phyloP scores from a whole-genome alignment of 2,888 invertebrate species.

The Drosophila borealis region DNA sequence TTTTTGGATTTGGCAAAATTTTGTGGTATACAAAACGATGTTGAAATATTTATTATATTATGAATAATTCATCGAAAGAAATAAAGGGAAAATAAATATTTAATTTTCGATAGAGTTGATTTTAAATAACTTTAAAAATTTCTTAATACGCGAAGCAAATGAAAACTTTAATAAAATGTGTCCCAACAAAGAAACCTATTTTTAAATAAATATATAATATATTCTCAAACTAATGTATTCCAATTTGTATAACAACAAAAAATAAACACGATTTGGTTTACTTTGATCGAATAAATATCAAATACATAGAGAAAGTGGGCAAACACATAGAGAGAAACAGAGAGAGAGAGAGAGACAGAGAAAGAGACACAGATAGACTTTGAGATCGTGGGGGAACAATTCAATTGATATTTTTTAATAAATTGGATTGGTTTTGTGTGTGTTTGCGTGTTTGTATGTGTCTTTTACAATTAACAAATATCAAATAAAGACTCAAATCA shows the following conservation, averaged over 20 bases:
- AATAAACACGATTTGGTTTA: not conserved
- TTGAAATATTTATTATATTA: not conserved
- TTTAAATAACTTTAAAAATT: too few relatives aligned
- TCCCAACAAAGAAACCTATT: too few relatives aligned
- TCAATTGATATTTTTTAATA: constrained; percentile 2
- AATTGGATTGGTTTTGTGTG: not conserved
- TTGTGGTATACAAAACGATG: not conserved
- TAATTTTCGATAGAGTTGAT: too few relatives aligned
- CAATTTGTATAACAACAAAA: not conserved
- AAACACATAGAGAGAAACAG: constrained; percentile 18
- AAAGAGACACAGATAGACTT: constrained; percentile 15
- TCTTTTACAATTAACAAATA: constrained; percentile 12
- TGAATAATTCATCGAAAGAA: not conserved
- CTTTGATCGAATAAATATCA: constrained; percentile 5
- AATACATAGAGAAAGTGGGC: constrained; percentile 33
- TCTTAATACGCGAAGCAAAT: too few relatives aligned
- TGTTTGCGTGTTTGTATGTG: constrained; percentile 12
- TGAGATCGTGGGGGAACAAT: constrained; percentile 11
- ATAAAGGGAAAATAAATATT: too few relatives aligned
- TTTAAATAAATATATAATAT: too few relatives aligned
- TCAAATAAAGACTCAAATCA: constrained; percentile 11
- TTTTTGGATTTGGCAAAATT: not conserved
- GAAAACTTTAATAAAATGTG: too few relatives aligned
- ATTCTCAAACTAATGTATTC: not conserved
- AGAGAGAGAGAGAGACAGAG: constrained; percentile 16